Evolutionary conservation across 2,888 invertebrate species (phyloP), one percentile per base, ranked within the genome.

Genomic region (Drosophila kambysellisi): DNA sequence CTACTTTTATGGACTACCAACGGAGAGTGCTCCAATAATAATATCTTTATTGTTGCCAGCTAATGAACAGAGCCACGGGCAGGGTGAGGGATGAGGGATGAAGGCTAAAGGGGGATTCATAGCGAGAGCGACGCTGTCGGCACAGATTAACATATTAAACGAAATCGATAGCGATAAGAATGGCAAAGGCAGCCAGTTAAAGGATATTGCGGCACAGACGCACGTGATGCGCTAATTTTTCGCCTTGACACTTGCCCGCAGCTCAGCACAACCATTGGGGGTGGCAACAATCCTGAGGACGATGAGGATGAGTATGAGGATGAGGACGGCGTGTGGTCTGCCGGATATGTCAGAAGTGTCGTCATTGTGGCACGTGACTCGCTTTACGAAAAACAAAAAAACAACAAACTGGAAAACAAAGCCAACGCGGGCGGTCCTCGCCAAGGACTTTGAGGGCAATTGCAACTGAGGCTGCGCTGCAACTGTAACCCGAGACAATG

Each of bases 211-310:
- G 86, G 86, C 83, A 74, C 77, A 76, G 74, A 52, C 65, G 89
- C 91, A 91, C 89, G 91, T 89, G 89, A 89, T 91, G 89, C 79
- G 91, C 91, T 89, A 91, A 91, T 89, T 89, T 88, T 78, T 72
- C 56, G 74, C 74, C 80, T 74, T 80, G 90, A 75, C 89, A 89
- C 89, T 90, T 87, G 84, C 83, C 90, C 76, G 84, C 81, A 83
- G 83, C 79, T 46, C 29, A 9, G 39, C 50, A 30, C 65, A 25
- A 25, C 25, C 17, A 51, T 35, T 48, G 58, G 66, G 67, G 63
- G 67, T 64, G 77, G 65, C 43, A 50, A 53, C 41, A 57, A 46
- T 52, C 20, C 15, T 17, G n/a, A 51, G 51, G 48, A 46, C 33
- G 46, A 29, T n/a, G 54, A 4, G 7, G 4, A 17, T 8, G 56